phyloP scores from a whole-genome alignment of 2,888 invertebrate genomes.

The Synanthedon vespiformis region DNA sequence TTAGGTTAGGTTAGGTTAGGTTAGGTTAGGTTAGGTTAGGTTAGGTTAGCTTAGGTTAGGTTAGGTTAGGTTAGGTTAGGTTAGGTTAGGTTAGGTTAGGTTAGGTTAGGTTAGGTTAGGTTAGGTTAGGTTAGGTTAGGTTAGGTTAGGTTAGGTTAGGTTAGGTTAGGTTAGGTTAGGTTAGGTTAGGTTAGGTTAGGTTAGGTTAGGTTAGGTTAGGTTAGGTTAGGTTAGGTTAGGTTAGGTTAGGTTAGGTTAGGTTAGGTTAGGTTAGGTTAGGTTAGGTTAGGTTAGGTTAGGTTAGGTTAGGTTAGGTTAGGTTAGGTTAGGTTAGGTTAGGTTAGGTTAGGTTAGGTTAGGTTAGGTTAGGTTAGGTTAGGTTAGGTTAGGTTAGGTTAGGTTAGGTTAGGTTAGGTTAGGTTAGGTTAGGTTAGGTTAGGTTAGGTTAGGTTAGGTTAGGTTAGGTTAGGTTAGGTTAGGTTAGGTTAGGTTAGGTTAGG shows the following conservation, averaged over 20 bases:
- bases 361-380: slow-evolving; percentile 6
- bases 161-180: slow-evolving; percentile 7
- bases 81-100: slow-evolving; percentile 7
- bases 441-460: slow-evolving; percentile 6
- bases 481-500: slow-evolving; percentile 3
- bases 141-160: slow-evolving; percentile 6
- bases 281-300: slow-evolving; percentile 4
- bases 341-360: slow-evolving; percentile 1
- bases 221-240: slow-evolving; percentile 5
- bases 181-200: slow-evolving; percentile 6
- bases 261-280: slow-evolving; percentile 5
- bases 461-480: slow-evolving; percentile 1
- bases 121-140: slow-evolving; percentile 5
- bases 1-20: slow-evolving; percentile 9
- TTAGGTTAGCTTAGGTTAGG: slow-evolving; percentile 5
- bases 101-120: slow-evolving; percentile 7
- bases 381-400: slow-evolving; percentile 4
- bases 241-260: slow-evolving; percentile 4
- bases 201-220: slow-evolving; percentile 1
- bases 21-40: slow-evolving; percentile 2
- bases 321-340: slow-evolving; percentile 6
- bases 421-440: slow-evolving; percentile 4
- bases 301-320: slow-evolving; percentile 5
- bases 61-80: slow-evolving; percentile 6
- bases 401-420: slow-evolving; percentile 2